phyloP scores from a whole-genome alignment of 2,113 vertebrate species.

The Tragelaphus buxtoni region DNA sequence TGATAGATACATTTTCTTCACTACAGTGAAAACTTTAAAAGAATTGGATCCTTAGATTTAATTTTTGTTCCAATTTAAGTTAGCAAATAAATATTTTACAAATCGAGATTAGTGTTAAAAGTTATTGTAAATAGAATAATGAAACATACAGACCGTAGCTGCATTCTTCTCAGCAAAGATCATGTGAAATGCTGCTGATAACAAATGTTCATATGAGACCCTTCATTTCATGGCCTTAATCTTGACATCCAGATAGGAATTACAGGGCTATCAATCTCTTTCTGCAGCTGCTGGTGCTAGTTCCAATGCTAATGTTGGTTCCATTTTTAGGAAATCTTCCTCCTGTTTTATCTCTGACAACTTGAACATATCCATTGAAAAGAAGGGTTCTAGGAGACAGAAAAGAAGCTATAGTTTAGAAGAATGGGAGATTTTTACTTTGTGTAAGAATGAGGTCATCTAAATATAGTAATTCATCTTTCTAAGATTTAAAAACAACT shows the following conservation, averaged over 20 bases:
- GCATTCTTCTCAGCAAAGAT: background rate
- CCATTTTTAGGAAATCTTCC: constrained; percentile 23
- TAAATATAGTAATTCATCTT: constrained; percentile 12
- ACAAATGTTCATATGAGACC: background rate
- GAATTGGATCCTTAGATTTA: background rate
- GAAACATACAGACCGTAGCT: background rate
- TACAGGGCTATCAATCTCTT: background rate
- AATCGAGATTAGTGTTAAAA: background rate
- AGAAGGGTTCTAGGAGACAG: background rate
- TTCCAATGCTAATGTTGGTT: constrained; percentile 33
- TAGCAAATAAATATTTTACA: background rate
- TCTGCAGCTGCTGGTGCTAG: background rate
- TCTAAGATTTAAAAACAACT: background rate
- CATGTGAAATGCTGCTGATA: background rate
- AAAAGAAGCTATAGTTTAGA: background rate
- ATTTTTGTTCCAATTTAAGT: background rate
- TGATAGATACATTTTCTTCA: background rate
- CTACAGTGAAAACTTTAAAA: background rate
- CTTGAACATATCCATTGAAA: background rate
- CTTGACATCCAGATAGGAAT: background rate
- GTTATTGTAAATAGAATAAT: background rate
- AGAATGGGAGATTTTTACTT: background rate
- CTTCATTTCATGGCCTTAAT: constrained; percentile 9
- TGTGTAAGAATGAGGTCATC: background rate
- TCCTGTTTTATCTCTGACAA: constrained; percentile 47